Evolutionary conservation across 23 tunicate species (phyloP).

Genomic region (Clavelina lepadiformis): DNA sequence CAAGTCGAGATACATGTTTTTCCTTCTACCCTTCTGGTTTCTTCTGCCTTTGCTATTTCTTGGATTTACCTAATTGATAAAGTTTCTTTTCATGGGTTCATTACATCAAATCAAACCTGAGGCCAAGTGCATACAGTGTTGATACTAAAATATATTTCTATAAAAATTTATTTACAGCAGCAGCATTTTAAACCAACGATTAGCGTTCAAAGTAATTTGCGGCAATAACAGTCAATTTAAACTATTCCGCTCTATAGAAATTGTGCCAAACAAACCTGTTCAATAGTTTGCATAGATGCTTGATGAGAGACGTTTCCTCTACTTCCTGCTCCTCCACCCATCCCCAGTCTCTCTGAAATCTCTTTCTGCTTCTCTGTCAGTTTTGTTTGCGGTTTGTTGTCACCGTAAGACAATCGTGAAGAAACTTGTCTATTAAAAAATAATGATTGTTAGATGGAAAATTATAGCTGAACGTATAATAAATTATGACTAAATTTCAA

Average conservation of each 20-base stretch:
- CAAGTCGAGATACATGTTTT: slow-evolving; percentile 59
- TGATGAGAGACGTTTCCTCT: slow-evolving; percentile 42
- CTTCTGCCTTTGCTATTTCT: slow-evolving; percentile 10
- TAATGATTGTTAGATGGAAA: no score
- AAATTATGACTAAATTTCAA: neutral
- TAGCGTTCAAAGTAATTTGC: no score
- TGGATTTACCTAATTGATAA: slow-evolving; percentile 8
- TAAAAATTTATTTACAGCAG: no score
- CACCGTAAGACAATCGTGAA: slow-evolving; percentile 15
- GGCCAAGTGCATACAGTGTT: no score
- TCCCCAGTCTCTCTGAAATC: slow-evolving; percentile 70
- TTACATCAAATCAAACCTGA: no score
- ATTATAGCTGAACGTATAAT: no score
- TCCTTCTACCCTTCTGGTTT: slow-evolving; percentile 24
- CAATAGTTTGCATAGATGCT: slow-evolving; percentile 75
- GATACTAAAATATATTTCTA: no score
- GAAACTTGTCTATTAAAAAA: slow-evolving; percentile 7
- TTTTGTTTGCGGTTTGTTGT: neutral
- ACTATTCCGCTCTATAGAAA: neutral
- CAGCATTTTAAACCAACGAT: no score
- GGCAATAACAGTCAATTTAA: neutral
- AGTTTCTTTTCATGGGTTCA: no score
- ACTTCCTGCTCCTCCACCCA: slow-evolving; percentile 37
- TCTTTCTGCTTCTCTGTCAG: slow-evolving; percentile 36
- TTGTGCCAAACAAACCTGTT: slow-evolving; percentile 42